Evolutionary conservation across 2,113 vertebrate species (phyloP), one percentile per base, ranked within the genome.

Genomic region (Hydropotes inermis): DNA sequence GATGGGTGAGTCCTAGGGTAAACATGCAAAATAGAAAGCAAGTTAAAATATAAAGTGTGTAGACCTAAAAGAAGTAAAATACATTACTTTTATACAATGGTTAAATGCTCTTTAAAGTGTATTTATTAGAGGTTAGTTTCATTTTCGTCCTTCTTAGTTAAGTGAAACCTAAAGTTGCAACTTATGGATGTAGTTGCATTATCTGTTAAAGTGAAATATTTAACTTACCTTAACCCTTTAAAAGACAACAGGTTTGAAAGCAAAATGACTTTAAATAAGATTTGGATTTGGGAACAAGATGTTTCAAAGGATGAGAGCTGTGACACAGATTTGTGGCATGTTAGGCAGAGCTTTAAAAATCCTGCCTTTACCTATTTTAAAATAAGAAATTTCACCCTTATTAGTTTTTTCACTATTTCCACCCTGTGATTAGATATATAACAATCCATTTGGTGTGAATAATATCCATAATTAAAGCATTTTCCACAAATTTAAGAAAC

Each of bases 161-260:
- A 95, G 21, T 25, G 87, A 92, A 50, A 28, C 1, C 10, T 47
- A 30, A 78, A 50, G 36, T 43, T 76, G 43, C 47, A 52, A 4
- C 3, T 92, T 47, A 82, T 79, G 50, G 82, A 12, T 1, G 2
- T 54, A 11, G 11, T 0, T 84, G 52, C 57, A 76, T 45, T 82
- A 39, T 85, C 13, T 97, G 5, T 70, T 93, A 94, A 84, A 96
- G 67, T 13, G 25, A 87, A 96, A 47, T n/a, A 81, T n/a, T 60
- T 50, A 95, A 1, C 0, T 67, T 86, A 57, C 3, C 39, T 5
- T 54, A 36, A 82, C 82, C 81, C 70, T 89, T 81, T 14, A 58
- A 95, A 87, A 84, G 19, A 67, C 1, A 84, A 36, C 54, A 87
- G 15, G 10, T 3, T 54, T 11, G 17, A 94, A 97, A 81, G 78